Conservation (phyloP, 2,113 vertebrate species). For the Gambusia holbrooki region DNA sequence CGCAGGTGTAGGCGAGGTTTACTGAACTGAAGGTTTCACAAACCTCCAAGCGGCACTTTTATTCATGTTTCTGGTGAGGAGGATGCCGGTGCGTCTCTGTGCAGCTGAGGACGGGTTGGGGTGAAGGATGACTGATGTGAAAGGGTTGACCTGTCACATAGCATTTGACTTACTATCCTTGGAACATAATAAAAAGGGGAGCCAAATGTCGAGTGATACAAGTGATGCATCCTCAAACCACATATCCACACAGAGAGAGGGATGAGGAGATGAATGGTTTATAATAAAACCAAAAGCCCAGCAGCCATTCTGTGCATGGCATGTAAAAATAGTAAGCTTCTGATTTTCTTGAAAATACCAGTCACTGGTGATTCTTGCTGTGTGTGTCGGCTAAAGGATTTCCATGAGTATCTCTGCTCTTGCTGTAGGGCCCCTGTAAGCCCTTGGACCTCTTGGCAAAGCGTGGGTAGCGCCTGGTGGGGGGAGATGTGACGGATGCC, state of each 20-base stretch:
- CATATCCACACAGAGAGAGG: constrained; percentile 37
- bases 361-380: constrained; percentile 58
- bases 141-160: constrained; percentile 77
- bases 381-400: constrained; percentile 68
- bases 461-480: constrained; percentile 72
- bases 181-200: constrained; percentile 75
- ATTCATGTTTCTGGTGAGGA: constrained; percentile 54
- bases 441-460: constrained; percentile 73
- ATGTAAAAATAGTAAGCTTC: constrained; percentile 69
- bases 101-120: constrained; percentile 69
- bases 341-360: constrained; percentile 68
- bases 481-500: constrained; percentile 87
- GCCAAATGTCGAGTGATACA: constrained; percentile 81
- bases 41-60: constrained; percentile 8
- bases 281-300: constrained; percentile 70
- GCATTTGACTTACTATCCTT: constrained; percentile 77
- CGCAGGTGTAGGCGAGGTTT: background rate
- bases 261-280: constrained; percentile 64
- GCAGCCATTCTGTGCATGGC: constrained; percentile 60
- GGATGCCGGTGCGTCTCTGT: constrained; percentile 56
- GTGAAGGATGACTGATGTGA: constrained; percentile 76
- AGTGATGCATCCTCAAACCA: constrained; percentile 66
- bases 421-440: constrained; percentile 74
- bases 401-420: constrained; percentile 73
- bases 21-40: constrained; percentile 1